Evolutionary conservation across 30 jellyfish, hydroid and myxozoan genomes (phyloP), one percentile per base, ranked within the genome.

Genomic region (Mastigias papua): DNA sequence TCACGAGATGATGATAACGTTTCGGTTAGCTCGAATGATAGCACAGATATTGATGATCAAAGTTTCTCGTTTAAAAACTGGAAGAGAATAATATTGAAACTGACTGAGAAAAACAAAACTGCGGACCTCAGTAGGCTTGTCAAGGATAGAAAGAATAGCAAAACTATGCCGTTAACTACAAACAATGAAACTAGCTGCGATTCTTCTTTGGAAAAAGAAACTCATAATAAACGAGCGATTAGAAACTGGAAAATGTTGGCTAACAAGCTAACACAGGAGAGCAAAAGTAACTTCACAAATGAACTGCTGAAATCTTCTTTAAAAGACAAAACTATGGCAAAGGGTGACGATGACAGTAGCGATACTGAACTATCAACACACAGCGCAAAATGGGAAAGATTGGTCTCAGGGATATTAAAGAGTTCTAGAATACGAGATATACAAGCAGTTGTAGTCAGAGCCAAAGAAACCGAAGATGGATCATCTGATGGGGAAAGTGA

Each of bases 351-450:
- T 23, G 26, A 21, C 6, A 63, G 42, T 26, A 63, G 46, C 37
- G 74, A 6, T 1, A 17, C 10, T 6, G 42, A 23, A 23, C 21
- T 6, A 7, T 63, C 74, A 63, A 23, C 4, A 23, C 11, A n/a
- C 27, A 4, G 34, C 22, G 7, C 34, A 25, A 72, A 72, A 4
- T 72, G 83, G 83, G 68, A 34, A 27, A 34, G 34, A n/a, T 15
- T 72, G 37, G 83, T 72, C 6, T 72, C 69, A 10, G 83, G 42
- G 1, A 3, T 72, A 63, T 23, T 63, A 23, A 63, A 63, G 42
- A 27, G 5, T 5, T 5, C 9, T 23, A 63, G 74, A 20, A 63
- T 63, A 4, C 21, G 34, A 23, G 42, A 63, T 4, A 8, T 63
- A 27, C 35, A 63, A 63, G 20, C 74, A 23, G 26, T 6, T 1